Evolutionary conservation across 2,888 invertebrate species (phyloP).

Genomic region (Pinctada fucata): DNA sequence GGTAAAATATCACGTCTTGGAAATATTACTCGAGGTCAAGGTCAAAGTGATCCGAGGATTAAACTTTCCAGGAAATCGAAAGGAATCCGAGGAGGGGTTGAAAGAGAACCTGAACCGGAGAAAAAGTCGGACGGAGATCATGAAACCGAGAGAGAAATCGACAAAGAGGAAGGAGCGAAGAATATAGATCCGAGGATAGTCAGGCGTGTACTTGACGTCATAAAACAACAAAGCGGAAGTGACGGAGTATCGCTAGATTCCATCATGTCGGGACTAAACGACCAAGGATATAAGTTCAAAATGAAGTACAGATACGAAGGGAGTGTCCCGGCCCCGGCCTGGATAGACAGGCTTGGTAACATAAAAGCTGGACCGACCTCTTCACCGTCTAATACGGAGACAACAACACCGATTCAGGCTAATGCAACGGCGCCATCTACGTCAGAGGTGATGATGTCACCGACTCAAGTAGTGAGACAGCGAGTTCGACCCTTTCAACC

Average conservation of each 20-base stretch:
- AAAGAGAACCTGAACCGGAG: constrained; percentile 10
- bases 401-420: not conserved
- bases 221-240: constrained; percentile 10
- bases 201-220: constrained; percentile 2
- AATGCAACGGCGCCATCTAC: not conserved
- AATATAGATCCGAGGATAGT: constrained; percentile 5
- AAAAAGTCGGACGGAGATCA: constrained; percentile 3
- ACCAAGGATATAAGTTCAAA: constrained; percentile 8
- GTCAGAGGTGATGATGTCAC: not conserved
- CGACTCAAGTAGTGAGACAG: not conserved
- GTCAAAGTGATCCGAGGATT: not conserved
- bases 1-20: not conserved
- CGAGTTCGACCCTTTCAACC: not conserved
- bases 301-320: constrained; percentile 27
- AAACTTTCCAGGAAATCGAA: not conserved
- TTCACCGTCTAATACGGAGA: not conserved
- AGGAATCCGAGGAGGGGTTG: not conserved
- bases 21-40: not conserved
- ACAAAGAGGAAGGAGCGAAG: constrained; percentile 8
- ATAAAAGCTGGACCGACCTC: not conserved
- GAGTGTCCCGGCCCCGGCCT: constrained; percentile 7
- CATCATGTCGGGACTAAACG: constrained; percentile 17
- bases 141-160: constrained; percentile 21
- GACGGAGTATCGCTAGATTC: constrained; percentile 5
- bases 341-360: constrained; percentile 3